Evolutionary conservation across 2,888 invertebrate species (phyloP), one percentile per base, ranked within the genome.

Genomic region (Dicranocentrus wangi): DNA sequence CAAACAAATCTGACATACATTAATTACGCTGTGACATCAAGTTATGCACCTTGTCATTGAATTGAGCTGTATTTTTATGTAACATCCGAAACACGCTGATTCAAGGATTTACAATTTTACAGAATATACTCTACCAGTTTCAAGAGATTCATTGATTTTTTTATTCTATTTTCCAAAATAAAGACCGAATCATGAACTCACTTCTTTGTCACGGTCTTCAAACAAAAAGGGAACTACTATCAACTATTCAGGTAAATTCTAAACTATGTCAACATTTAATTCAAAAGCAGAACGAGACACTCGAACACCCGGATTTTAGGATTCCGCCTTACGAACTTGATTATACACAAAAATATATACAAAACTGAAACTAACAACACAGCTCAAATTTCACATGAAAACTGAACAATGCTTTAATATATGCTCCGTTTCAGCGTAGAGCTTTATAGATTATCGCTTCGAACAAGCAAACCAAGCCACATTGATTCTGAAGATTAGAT

Each of bases 311-410:
- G 8, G n/a, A n/a, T n/a, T n/a, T n/a, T n/a, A n/a, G n/a, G 19
- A 55, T 23, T 55, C 23, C 55, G 25, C 55, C 51, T 51, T 51
- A 1, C 32, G 2, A 55, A 23, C 55, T 55, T 55, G 21, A 55
- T n/a, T 43, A 23, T 2, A 8, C 55, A 55, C 55, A 21, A 55
- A 51, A 55, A 55, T 55, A 55, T 55, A 23, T n/a, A n/a, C n/a
- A 15, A 17, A 10, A 23, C 55, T 19, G 55, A 5, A 51, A 23
- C 7, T 21, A 55, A 19, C 51, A 19, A 39, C 65, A 65, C 65
- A 61, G 61, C 68, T 77, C 58, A 27, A 61, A 39, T 77, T 77
- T 69, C 76, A 77, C 76, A 39, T 23, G 61, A 77, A 69, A 68
- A 76, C 68, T 61, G 76, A 66, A 43, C 19, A 73, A 65, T 73